phyloP scores from a whole-genome alignment of 2,888 invertebrate genomes.

The Calliphora vomitoria region DNA sequence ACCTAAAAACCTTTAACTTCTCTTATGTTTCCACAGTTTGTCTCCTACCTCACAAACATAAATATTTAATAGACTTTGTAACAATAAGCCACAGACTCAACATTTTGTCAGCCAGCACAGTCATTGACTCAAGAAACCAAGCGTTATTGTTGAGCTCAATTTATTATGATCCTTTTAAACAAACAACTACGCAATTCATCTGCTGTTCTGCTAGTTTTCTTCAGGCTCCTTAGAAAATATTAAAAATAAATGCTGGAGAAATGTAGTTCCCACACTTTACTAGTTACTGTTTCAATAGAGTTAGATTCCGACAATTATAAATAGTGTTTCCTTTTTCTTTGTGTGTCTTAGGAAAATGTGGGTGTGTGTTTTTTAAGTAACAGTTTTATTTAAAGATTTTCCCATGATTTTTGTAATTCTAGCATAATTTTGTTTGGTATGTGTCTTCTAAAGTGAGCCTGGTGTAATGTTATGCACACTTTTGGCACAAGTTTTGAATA shows the following conservation, averaged over 20 bases:
- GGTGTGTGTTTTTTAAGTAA: too few species aligned
- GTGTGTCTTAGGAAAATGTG: not conserved
- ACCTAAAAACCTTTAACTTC: not conserved
- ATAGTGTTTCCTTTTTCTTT: not conserved
- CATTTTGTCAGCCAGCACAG: not conserved
- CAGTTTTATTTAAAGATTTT: constrained; percentile 2
- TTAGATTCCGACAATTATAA: not conserved
- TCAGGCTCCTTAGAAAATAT: not conserved
- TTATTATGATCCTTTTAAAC: not conserved
- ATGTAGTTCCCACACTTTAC: constrained; percentile 33
- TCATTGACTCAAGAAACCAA: not conserved
- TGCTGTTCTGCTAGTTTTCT: not conserved
- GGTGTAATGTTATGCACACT: constrained; percentile 39
- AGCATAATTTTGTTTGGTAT: not conserved
- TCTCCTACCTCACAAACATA: not conserved
- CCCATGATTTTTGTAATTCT: constrained; percentile 21
- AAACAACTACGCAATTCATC: constrained; percentile 1
- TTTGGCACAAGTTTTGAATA: constrained; percentile 14
- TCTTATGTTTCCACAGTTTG: not conserved
- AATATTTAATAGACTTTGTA: constrained; percentile 2
- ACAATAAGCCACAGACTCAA: not conserved
- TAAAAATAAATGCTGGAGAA: not conserved
- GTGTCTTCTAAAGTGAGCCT: constrained; percentile 28
- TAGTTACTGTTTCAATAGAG: not conserved
- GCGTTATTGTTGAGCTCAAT: not conserved